Conservation (phyloP, 2,113 vertebrate genomes). For the Turnix velox region DNA sequence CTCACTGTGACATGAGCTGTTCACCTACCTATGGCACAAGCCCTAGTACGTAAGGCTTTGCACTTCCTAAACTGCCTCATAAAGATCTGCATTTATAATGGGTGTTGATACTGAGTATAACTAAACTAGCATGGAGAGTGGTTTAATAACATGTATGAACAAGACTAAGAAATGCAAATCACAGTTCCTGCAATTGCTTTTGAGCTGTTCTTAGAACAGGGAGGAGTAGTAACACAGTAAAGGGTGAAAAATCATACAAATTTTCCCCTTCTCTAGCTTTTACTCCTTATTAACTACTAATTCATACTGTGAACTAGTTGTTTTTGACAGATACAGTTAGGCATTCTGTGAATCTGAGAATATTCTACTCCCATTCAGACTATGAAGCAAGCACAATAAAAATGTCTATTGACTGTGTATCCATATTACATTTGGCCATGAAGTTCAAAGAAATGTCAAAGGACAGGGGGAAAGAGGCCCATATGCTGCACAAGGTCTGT, state of each 20-base stretch:
- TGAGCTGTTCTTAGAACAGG: not conserved
- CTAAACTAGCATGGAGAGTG: not conserved
- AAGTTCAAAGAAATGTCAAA: not conserved
- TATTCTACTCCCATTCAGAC: not conserved
- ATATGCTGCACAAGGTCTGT: not conserved
- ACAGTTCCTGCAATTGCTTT: not conserved
- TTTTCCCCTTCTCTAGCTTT: not conserved
- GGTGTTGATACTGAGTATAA: not conserved
- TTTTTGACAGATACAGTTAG: not conserved
- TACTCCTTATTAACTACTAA: not conserved
- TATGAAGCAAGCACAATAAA: not conserved
- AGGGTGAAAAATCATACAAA: not conserved
- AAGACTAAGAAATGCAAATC: constrained; percentile 36
- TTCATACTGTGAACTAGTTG: constrained; percentile 19
- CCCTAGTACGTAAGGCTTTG: not conserved
- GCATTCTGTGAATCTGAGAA: not conserved
- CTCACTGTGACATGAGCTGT: not conserved
- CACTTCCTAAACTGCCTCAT: not conserved
- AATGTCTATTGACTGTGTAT: not conserved
- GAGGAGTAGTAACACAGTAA: not conserved
- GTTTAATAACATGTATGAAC: constrained; percentile 33
- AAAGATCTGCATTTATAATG: not conserved
- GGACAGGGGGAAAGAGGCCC: not conserved
- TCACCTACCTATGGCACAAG: not conserved
- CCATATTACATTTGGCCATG: not conserved